Evolutionary conservation across 2,888 invertebrate species (phyloP).

Genomic region (Drosophila neotestacea): DNA sequence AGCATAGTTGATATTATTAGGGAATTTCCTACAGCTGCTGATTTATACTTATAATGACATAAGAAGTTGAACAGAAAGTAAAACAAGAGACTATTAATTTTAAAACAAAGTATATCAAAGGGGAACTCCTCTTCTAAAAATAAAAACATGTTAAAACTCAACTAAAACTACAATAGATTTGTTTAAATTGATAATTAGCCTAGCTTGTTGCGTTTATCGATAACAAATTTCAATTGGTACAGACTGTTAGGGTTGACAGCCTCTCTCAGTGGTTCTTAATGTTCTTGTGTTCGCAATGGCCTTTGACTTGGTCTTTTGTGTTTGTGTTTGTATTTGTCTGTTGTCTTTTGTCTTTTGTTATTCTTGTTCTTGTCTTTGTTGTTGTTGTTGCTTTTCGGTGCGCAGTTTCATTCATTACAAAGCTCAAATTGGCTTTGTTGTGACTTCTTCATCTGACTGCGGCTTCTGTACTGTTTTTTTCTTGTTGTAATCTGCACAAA

Average conservation of each 20-base stretch:
- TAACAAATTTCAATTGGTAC: not conserved
- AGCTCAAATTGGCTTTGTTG: constrained; percentile 71
- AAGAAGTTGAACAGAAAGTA: too few relatives aligned
- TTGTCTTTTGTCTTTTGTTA: constrained; percentile 16
- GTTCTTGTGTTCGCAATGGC: constrained; percentile 5
- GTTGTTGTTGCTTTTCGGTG: constrained; percentile 1
- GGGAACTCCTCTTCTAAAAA: too few relatives aligned
- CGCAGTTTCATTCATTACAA: constrained; percentile 67
- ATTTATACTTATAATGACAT: too few relatives aligned
- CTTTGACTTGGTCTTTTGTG: constrained; percentile 13
- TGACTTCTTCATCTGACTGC: constrained; percentile 52
- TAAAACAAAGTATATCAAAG: too few relatives aligned
- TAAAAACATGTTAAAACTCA: too few relatives aligned
- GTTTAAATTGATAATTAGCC: too few relatives aligned
- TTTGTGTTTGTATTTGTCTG: not conserved
- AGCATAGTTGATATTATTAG: too few relatives aligned
- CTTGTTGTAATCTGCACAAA: constrained; percentile 67
- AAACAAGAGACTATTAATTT: too few relatives aligned
- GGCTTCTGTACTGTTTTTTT: constrained; percentile 21
- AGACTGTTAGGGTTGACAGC: constrained; percentile 45
- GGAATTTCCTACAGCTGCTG: too few relatives aligned
- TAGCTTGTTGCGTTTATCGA: constrained; percentile 3
- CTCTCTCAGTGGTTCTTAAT: constrained; percentile 22
- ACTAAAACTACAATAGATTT: too few relatives aligned
- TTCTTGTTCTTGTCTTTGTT: constrained; percentile 3